A percentile compares a stretch with the other conserved stretches of the same genome.
These are phyloP conservation scores for Ameiurus melas DNA, from an alignment of 2,113 vertebrate genomes.

Conservation along the genomic window DNA sequence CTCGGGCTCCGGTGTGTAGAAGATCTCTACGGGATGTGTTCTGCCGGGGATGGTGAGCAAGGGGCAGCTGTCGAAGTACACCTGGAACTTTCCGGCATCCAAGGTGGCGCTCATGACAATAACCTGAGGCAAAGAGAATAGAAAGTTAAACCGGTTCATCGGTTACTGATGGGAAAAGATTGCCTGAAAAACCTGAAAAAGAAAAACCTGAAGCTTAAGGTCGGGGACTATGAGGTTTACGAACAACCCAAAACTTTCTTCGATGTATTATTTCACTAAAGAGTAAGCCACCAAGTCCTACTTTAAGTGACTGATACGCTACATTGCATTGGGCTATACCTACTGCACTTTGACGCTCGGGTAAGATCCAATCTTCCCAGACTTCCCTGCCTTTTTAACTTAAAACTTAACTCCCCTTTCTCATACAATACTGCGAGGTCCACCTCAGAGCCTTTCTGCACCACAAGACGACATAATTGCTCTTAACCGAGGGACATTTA, in stretches of 20 bases:
- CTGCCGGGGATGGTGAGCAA: conserved; percentile 93
- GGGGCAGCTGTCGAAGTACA: conserved; percentile 95
- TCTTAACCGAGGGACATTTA: conserved; percentile 79
- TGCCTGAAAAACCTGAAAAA: no score
- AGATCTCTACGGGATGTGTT: conserved; percentile 96
- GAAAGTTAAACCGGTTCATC: background rate
- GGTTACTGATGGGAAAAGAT: background rate
- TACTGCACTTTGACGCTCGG: conserved; percentile 47
- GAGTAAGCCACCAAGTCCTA: background rate
- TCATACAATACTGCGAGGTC: conserved; percentile 68
- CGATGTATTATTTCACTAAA: background rate
- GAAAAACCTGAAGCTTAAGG: background rate
- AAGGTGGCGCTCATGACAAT: conserved; percentile 97
- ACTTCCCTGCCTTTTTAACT: conserved; percentile 53
- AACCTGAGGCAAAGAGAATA: conserved; percentile 69
- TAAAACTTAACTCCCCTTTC: conserved; percentile 59
- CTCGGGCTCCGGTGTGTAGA: conserved; percentile 95
- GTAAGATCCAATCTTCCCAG: conserved; percentile 58
- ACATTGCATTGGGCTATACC: conserved; percentile 45
- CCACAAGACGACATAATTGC: conserved; percentile 73
- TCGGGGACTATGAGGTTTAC: background rate
- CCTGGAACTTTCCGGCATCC: conserved; percentile 96
- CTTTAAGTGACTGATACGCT: background rate
- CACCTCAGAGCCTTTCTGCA: conserved; percentile 69
- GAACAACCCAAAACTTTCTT: background rate